These are phyloP conservation scores for Adela reaumurella DNA, from an alignment of 2,888 invertebrate genomes.

Conservation along the genomic window DNA sequence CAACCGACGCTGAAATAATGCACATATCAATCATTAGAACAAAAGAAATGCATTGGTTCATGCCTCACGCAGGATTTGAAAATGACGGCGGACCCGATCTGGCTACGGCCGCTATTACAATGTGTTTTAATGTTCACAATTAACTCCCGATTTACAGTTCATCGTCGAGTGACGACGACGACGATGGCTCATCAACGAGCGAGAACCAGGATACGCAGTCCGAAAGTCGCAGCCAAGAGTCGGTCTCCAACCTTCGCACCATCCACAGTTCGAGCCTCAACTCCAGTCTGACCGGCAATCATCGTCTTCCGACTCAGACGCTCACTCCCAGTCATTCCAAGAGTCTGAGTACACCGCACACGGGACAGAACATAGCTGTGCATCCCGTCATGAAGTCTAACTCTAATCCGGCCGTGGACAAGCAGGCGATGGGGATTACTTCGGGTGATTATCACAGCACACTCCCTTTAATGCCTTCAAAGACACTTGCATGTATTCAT, in stretches of 20 bases:
- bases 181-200: slow-evolving; percentile 50
- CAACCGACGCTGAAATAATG: too few relatives aligned
- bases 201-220: slow-evolving; percentile 44
- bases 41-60: too few relatives aligned
- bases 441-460: too few relatives aligned
- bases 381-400: slow-evolving; percentile 50
- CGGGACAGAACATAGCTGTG: slow-evolving; percentile 36
- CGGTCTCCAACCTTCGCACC: slow-evolving; percentile 17
- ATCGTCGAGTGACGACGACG: slow-evolving; percentile 69
- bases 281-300: not conserved
- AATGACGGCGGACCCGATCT: too few relatives aligned
- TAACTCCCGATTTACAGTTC: slow-evolving; percentile 62
- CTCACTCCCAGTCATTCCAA: slow-evolving; percentile 41
- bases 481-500: too few relatives aligned
- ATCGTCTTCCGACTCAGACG: slow-evolving; percentile 6
- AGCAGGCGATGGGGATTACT: slow-evolving; percentile 47
- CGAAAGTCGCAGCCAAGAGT: slow-evolving; percentile 33
- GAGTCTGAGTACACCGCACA: slow-evolving; percentile 41
- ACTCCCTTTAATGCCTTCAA: too few relatives aligned
- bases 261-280: slow-evolving; percentile 5
- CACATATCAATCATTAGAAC: too few relatives aligned
- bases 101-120: too few relatives aligned
- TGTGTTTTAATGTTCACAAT: too few relatives aligned
- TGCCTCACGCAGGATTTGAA: too few relatives aligned
- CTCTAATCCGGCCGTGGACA: slow-evolving; percentile 49